Conservation (phyloP, 2,888 invertebrate species). For the Scaptomyza caliginosa region DNA sequence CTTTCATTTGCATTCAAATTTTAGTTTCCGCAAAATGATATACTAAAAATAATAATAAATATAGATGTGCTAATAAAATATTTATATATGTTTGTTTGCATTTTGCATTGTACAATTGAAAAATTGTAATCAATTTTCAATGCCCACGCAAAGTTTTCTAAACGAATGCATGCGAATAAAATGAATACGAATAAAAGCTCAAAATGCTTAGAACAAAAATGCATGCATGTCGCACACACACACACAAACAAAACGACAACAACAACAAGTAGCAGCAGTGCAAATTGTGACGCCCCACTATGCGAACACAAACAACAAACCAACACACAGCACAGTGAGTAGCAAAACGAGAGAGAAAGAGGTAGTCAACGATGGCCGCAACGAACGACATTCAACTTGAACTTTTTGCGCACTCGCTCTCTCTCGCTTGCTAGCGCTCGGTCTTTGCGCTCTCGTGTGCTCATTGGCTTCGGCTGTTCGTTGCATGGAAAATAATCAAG, state of each 20-base stretch:
- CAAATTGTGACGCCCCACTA: constrained; percentile 65
- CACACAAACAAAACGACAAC: constrained; percentile 20
- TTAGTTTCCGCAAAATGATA: not conserved
- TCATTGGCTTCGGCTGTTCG: constrained; percentile 30
- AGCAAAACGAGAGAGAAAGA: constrained; percentile 17
- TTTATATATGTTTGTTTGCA: constrained; percentile 29
- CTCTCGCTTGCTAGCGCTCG: constrained; percentile 14
- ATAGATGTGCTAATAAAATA: constrained; percentile 21
- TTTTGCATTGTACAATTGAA: constrained; percentile 45
- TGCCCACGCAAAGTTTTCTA: constrained; percentile 44
- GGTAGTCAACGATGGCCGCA: constrained; percentile 40
- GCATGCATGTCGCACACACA: constrained; percentile 36
- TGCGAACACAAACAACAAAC: constrained; percentile 22
- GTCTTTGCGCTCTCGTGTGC: constrained; percentile 24
- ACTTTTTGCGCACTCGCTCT: constrained; percentile 70
- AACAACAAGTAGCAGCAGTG: constrained; percentile 42
- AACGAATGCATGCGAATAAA: constrained; percentile 43
- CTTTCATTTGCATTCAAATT: not conserved
- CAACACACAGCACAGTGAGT: constrained; percentile 11
- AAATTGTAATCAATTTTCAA: constrained; percentile 40
- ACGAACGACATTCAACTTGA: constrained; percentile 80
- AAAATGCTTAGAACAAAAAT: constrained; percentile 52
- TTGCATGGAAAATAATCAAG: constrained; percentile 75
- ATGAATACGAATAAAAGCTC: constrained; percentile 44
- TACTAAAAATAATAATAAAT: constrained; percentile 2